Conservation (phyloP, 2,888 invertebrate genomes). For the Hypomecis atomaria region DNA sequence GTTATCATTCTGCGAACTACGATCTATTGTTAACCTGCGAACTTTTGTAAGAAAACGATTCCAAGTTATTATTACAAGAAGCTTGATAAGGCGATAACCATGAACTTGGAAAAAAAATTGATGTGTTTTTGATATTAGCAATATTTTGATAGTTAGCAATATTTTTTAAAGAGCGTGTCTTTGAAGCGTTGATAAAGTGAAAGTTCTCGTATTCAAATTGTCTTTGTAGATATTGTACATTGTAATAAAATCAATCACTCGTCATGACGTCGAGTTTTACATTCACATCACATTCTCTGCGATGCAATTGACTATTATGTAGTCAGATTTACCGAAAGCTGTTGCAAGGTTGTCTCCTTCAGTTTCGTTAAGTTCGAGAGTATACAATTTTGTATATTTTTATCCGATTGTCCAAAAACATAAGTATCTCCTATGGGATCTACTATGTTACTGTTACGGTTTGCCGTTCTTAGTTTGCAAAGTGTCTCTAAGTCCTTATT, state of each 20-base stretch:
- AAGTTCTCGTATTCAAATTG: conserved; percentile 31
- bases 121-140: not conserved
- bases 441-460: too few relatives aligned
- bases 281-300: conserved; percentile 33
- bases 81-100: not conserved
- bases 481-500: too few relatives aligned
- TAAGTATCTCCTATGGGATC: too few relatives aligned
- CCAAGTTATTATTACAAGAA: conserved; percentile 4
- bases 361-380: not conserved
- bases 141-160: not conserved
- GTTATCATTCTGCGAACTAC: conserved; percentile 48
- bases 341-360: conserved; percentile 1
- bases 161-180: not conserved
- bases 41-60: conserved; percentile 47
- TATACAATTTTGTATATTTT: not conserved
- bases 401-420: not conserved
- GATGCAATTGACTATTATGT: conserved; percentile 3
- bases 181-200: conserved; percentile 18
- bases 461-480: too few relatives aligned
- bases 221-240: conserved; percentile 21
- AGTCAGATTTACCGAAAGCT: not conserved
- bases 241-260: conserved; percentile 30
- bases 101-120: not conserved
- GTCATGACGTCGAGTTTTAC: conserved; percentile 30
- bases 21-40: conserved; percentile 51